Conservation (phyloP, 2,113 vertebrate species). For the Otocyon megalotis region DNA sequence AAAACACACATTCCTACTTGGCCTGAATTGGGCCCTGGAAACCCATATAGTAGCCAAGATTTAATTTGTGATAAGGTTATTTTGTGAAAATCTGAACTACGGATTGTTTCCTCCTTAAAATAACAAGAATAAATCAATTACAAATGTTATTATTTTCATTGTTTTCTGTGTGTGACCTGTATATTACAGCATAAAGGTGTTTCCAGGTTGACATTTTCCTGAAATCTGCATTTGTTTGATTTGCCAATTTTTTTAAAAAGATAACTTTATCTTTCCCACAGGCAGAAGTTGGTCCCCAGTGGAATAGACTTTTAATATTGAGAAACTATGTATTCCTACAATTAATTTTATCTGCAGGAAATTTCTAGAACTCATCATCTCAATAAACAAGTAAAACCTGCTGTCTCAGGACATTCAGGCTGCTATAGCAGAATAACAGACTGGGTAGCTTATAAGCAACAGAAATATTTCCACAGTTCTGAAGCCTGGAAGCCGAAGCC, state of each 20-base stretch:
- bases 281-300: background rate
- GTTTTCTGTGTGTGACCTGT: background rate
- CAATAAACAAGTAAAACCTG: background rate
- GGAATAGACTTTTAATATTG: slow-evolving; percentile 30
- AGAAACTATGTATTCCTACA: background rate
- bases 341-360: background rate
- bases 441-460: background rate
- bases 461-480: background rate
- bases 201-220: background rate
- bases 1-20: background rate
- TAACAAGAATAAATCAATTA: background rate
- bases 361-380: background rate
- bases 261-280: background rate
- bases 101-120: background rate
- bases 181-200: background rate
- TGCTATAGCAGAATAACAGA: background rate
- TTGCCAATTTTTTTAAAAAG: background rate
- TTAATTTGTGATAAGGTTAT: background rate
- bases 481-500: background rate
- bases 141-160: background rate
- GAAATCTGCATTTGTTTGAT: slow-evolving; percentile 24
- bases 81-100: background rate
- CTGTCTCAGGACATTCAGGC: background rate
- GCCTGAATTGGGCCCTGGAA: background rate
- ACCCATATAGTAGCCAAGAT: background rate